A percentile compares a stretch with the other conserved stretches of the same genome.
Conservation (phyloP, 2,888 invertebrate species). For the Caenorhabditis sulstoni region DNA sequence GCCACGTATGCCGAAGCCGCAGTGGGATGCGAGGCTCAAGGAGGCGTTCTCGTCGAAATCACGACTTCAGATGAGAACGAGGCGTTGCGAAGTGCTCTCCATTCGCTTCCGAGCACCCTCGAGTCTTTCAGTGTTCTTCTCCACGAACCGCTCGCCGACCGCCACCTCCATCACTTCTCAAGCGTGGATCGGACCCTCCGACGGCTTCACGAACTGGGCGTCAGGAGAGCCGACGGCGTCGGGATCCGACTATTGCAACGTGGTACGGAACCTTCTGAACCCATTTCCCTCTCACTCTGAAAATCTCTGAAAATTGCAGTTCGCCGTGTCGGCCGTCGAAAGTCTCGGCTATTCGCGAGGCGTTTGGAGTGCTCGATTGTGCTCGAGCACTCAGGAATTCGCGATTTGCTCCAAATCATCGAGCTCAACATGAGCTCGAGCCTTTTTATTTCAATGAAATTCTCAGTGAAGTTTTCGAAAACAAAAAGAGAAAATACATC, state of each 20-base stretch:
- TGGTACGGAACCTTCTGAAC: not conserved
- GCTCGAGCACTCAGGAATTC: not conserved
- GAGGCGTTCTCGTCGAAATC: not conserved
- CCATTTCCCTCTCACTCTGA: no score
- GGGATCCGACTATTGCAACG: slow-evolving; percentile 5
- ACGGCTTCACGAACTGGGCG: not conserved
- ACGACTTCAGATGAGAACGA: slow-evolving; percentile 9
- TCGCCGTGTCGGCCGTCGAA: slow-evolving; percentile 5
- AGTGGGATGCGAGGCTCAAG: not conserved
- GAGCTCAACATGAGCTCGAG: no score
- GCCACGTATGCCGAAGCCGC: not conserved
- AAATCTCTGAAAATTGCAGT: no score
- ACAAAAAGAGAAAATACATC: no score
- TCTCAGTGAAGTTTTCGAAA: no score
- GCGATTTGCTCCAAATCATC: slow-evolving; percentile 26
- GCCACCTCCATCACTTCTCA: not conserved
- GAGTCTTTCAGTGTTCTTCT: slow-evolving; percentile 10
- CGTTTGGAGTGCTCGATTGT: slow-evolving; percentile 23
- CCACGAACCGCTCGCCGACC: not conserved
- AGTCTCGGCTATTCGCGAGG: slow-evolving; percentile 9
- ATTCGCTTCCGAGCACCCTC: no score
- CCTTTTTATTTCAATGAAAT: no score
- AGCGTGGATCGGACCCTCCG: slow-evolving; percentile 8
- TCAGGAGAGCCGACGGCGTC: not conserved
- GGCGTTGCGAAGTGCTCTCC: slow-evolving; percentile 16